Evolutionary conservation across 1,140 invertebrate species (phyloP).

Genomic region (Neodiprion pinetum): DNA sequence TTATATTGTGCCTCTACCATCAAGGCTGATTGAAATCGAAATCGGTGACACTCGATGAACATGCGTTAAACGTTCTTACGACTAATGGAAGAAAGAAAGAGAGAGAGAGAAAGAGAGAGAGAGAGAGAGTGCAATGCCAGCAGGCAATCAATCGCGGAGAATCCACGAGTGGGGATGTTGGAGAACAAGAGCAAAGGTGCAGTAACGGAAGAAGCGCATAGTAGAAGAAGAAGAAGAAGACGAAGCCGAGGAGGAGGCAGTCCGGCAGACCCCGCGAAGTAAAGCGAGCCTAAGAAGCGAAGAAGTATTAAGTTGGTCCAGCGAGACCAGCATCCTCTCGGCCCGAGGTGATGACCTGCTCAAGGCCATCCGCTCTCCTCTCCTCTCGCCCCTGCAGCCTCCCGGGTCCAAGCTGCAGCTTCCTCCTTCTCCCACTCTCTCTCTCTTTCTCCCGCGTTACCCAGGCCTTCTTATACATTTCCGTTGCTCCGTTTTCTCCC

Average conservation of each 20-base stretch:
- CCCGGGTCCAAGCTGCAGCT: slow-evolving; percentile 24
- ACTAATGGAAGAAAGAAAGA: slow-evolving; percentile 8
- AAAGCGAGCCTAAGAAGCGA: slow-evolving; percentile 27
- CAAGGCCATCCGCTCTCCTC: slow-evolving; percentile 57
- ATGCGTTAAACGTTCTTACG: background rate
- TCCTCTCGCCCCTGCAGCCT: slow-evolving; percentile 31
- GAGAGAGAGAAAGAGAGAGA: slow-evolving; percentile 9
- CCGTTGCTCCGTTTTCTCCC: background rate
- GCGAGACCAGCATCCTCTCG: slow-evolving; percentile 40
- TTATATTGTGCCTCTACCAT: too few relatives aligned
- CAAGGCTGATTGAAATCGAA: too few relatives aligned
- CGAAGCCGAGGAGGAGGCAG: background rate
- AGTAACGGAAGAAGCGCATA: background rate
- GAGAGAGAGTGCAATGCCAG: background rate
- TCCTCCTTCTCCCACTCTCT: slow-evolving; percentile 30
- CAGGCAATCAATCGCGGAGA: too few relatives aligned
- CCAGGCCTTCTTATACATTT: background rate
- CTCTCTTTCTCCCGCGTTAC: slow-evolving; percentile 26
- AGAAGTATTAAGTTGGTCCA: slow-evolving; percentile 53
- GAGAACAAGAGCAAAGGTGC: background rate
- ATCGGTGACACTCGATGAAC: too few relatives aligned
- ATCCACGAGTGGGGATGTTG: too few relatives aligned
- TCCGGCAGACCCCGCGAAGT: background rate
- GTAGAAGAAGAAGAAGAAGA: too few relatives aligned
- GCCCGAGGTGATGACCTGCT: slow-evolving; percentile 60